A percentile compares a stretch with the other conserved stretches of the same genome.
Evolutionary conservation across 2,888 invertebrate species (phyloP).

Genomic region (Apamea sordens): DNA sequence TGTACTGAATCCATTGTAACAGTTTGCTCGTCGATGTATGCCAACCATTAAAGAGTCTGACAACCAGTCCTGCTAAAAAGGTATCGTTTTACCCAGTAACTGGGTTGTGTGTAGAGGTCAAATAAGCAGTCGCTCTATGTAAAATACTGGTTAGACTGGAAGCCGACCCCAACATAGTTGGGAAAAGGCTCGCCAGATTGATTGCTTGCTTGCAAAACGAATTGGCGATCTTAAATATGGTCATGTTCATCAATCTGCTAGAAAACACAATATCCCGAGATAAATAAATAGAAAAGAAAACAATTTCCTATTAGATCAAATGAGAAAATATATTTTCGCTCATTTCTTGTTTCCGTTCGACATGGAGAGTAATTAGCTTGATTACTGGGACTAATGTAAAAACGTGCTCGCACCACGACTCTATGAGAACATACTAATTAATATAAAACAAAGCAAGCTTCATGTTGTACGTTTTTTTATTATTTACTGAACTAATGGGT

Average conservation of each 20-base stretch:
- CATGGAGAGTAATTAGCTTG: constrained; percentile 48
- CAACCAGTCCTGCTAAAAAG: background rate
- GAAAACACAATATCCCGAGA: constrained; percentile 7
- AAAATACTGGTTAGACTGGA: background rate
- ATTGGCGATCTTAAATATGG: background rate
- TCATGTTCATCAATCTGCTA: too few species aligned
- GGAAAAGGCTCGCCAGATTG: background rate
- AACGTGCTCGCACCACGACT: constrained; percentile 26
- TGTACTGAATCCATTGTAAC: too few species aligned
- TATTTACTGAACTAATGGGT: background rate
- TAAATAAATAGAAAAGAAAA: constrained; percentile 8
- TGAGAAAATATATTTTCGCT: constrained; percentile 30
- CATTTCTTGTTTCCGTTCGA: constrained; percentile 39
- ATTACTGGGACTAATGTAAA: constrained; percentile 45
- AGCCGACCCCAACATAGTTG: background rate
- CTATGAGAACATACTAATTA: constrained; percentile 50
- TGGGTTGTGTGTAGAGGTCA: background rate
- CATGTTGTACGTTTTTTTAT: constrained; percentile 33
- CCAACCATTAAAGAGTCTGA: background rate
- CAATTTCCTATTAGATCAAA: constrained; percentile 23
- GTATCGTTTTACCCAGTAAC: background rate
- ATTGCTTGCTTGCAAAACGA: background rate
- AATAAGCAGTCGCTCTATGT: background rate
- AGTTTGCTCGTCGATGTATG: too few species aligned
- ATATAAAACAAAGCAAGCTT: constrained; percentile 37